Conservation (phyloP, 2,888 invertebrate species). For the Dioctria linearis region DNA sequence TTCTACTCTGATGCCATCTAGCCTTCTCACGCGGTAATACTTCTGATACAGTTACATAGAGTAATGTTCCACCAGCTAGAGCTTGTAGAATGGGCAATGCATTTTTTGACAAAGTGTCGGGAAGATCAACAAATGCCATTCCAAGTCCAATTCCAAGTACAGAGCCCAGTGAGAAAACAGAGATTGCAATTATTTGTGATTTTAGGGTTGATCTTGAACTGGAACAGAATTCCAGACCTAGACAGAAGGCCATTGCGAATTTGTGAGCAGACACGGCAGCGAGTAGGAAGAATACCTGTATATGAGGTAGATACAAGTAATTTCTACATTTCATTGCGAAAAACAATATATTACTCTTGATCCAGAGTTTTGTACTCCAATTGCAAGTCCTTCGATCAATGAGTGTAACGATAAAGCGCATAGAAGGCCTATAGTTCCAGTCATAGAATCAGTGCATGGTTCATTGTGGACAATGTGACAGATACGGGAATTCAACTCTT, state of each 20-base stretch:
- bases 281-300: constrained; percentile 78
- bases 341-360: constrained; percentile 73
- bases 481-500: constrained; percentile 67
- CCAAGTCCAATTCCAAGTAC: constrained; percentile 79
- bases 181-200: constrained; percentile 75
- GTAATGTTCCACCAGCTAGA: constrained; percentile 82
- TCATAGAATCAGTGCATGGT: constrained; percentile 76
- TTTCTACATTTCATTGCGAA: background rate
- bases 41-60: constrained; percentile 85
- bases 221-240: constrained; percentile 82
- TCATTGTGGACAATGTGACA: constrained; percentile 80
- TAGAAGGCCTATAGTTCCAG: constrained; percentile 78
- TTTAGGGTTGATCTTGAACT: constrained; percentile 68
- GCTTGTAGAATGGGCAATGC: constrained; percentile 78
- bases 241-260: constrained; percentile 85
- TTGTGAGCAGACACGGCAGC: constrained; percentile 85
- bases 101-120: constrained; percentile 70
- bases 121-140: constrained; percentile 75
- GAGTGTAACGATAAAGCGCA: constrained; percentile 85
- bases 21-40: constrained; percentile 83
- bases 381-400: constrained; percentile 84
- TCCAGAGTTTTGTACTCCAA: constrained; percentile 80
- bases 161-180: constrained; percentile 79
- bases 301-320: background rate
- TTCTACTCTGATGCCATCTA: constrained; percentile 77